Conservation (phyloP, 1,140 invertebrate genomes). For the Brachionus koreanus region DNA sequence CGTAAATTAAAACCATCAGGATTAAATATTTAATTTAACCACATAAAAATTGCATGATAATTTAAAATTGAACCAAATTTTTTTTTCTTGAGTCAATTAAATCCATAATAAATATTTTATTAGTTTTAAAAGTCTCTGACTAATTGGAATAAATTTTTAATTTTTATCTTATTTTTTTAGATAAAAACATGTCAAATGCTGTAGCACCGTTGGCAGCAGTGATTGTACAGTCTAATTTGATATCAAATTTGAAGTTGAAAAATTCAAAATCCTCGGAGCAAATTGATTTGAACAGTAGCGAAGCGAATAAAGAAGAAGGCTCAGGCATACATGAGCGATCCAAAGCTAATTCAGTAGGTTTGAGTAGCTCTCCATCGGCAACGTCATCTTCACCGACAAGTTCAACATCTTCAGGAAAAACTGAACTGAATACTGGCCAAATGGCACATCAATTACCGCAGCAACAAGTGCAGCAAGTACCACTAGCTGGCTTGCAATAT, state of each 20-base stretch:
- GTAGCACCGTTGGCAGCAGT: slow-evolving; percentile 21
- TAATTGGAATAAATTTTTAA: neutral
- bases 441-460: neutral
- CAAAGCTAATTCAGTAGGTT: slow-evolving; percentile 10
- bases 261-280: neutral
- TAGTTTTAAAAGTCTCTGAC: neutral
- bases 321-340: neutral
- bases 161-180: neutral
- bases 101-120: neutral
- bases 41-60: neutral
- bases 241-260: neutral
- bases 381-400: slow-evolving; percentile 20
- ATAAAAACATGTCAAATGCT: slow-evolving; percentile 34
- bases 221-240: slow-evolving; percentile 3
- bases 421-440: neutral
- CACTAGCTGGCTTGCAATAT: slow-evolving; percentile 31
- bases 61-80: neutral
- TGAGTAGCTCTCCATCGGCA: slow-evolving; percentile 29
- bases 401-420: slow-evolving; percentile 8
- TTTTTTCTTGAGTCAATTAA: neutral
- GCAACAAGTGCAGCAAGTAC: neutral
- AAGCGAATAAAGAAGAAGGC: neutral
- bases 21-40: neutral
- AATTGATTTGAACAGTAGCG: neutral
- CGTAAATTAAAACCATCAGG: neutral